Base-by-base conservation (phyloP, 2,888 invertebrate species). In the Agriopis aurantiaria region DNA sequence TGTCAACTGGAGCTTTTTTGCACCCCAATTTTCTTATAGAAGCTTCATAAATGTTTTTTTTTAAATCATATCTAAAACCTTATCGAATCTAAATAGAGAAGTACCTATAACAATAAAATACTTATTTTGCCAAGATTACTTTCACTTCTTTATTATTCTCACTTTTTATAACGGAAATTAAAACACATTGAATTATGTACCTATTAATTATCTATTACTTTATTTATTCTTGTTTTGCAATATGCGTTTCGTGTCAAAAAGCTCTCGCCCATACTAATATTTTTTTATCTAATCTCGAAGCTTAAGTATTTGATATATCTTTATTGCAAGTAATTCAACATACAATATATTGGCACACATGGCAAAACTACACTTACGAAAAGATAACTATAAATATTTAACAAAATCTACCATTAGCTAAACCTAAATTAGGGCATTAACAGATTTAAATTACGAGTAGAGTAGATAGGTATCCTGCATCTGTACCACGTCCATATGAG, bases 1-100 rank as follows among this genome's bases (percentile, higher is more conserved):
- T 65, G 70, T 63, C 49, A 7, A 53, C 40, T 14, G 0, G 63
- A 57, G 53, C 53, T 66, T 69, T 69, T 70, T 71, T 64, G 48
- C 58, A 46, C 57, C 51, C 46, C 10, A 48, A 46, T 53, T 53
- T 52, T 11, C 17, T 51, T 51, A 8, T 51, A 17, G 17, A 51
- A 51, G 51, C 9, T 51, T 48, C 17, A 23, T 23, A 23, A 10
- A 46, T 5, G 5, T 33, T 33, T 33, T 33, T 33, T 33, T 33
- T 33, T 3, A 1, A 33, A 33, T 33, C 1, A 33, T 5, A 33
- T 33, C 33, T 33, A 33, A 5, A 33, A 33, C 5, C 33, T 33
- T 3, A 5, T 33, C 1, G 33, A 33, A 33, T 33, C 33, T 33
- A 33, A 0, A 5, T 33, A 33, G 33, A 33, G 5, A 23, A 1